Evolutionary conservation across 2,797 vertebrate genomes (phyloP), one percentile per base, ranked within the genome.

Genomic region (Argentina silus): DNA sequence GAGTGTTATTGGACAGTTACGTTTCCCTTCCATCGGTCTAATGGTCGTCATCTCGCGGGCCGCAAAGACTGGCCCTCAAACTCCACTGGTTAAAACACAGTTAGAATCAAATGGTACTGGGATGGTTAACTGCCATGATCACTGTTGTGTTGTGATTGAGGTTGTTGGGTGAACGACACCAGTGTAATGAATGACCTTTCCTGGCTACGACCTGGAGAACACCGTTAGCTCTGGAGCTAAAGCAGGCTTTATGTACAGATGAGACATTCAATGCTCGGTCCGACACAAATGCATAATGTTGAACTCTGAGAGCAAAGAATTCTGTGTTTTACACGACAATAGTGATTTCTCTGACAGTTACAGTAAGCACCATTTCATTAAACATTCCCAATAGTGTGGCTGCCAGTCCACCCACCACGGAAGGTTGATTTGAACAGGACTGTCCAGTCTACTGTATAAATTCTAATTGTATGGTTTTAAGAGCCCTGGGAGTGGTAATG

Each of bases 401-500:
- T 7, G 10, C 17, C 10, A 9, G 42, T 43, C 19, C 47, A 67
- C 47, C 47, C 48, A 36, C 23, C 73, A 3, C 80, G 83, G 51
- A 59, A 44, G 83, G 83, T 87, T 89, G 85, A 89, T 90, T 88
- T 86, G 87, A 86, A 89, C 84, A 82, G 27, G 81, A 86, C 87
- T 66, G 91, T 92, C 86, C 87, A 90, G 36, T 75, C 73, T 60
- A 36, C 27, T 36, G 27, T 36, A 64, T 51, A 57, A 21, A 66
- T 91, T 89, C 85, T 89, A 69, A 88, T 85, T 90, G 78, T 83
- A 85, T 42, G 65, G 21, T 91, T 91, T 92, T 92, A 93, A 92
- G 92, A 92, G 91, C 88, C 87, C 83, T 85, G 86, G 83, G 83
- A 90, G 88, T 74, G 78, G 78, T 94, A 93, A 94, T 94, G 89